Percentiles rank a stretch among this genome's conserved stretches.
These are phyloP conservation scores for Apus apus DNA, from an alignment of 2,113 vertebrate genomes.

Conservation along the genomic window DNA sequence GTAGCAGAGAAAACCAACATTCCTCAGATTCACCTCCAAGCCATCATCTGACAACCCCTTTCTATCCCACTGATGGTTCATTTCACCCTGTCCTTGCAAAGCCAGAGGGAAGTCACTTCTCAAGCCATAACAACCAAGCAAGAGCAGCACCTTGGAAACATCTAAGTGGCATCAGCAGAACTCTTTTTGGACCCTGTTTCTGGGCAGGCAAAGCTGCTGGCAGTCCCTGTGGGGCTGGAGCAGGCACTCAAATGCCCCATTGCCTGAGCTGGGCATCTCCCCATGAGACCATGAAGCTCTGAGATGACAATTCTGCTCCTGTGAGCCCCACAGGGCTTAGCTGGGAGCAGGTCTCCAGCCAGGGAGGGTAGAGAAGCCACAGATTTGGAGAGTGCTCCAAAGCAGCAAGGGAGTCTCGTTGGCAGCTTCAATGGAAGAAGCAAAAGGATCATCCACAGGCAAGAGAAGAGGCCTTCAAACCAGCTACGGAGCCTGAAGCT, in stretches of 20 bases:
- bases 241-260: fast-evolving
- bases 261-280: background rate
- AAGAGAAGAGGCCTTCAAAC: background rate
- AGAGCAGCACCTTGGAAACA: background rate
- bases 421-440: background rate
- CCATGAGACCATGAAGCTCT: background rate
- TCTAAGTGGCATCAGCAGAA: background rate
- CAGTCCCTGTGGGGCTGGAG: too few relatives aligned
- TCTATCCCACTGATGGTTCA: background rate
- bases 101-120: background rate
- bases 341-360: background rate
- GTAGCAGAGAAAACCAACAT: background rate
- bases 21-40: background rate
- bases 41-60: background rate
- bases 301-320: background rate
- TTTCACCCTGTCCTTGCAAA: background rate
- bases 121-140: background rate
- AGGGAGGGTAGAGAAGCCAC: background rate
- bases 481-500: background rate
- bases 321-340: background rate
- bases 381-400: background rate
- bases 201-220: background rate
- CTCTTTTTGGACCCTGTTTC: background rate
- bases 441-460: background rate
- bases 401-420: background rate